A percentile compares a stretch with the other conserved stretches of the same genome.
Evolutionary conservation across 1,140 invertebrate genomes (phyloP).

Genomic region (Microplitis mediator): DNA sequence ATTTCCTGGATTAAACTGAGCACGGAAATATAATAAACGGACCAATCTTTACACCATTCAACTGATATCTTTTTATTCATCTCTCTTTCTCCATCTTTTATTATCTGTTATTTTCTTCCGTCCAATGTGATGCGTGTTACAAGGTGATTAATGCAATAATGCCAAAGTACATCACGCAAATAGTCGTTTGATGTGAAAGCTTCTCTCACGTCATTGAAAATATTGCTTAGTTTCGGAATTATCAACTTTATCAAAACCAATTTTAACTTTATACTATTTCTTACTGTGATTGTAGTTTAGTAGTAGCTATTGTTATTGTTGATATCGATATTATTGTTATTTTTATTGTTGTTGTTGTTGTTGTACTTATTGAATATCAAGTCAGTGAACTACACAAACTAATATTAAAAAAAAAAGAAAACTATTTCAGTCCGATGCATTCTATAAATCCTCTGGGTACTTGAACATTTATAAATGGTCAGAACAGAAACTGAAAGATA

Average conservation of each 20-base stretch:
- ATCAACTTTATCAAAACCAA: slow-evolving; percentile 9
- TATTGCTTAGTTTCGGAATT: not conserved
- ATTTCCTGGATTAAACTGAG: slow-evolving; percentile 29
- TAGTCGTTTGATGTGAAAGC: slow-evolving; percentile 10
- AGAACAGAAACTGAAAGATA: not conserved
- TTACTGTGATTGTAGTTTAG: not conserved
- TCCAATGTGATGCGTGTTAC: slow-evolving; percentile 11
- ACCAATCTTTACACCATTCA: slow-evolving; percentile 10
- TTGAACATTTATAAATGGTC: slow-evolving; percentile 30
- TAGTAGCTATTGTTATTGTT: not conserved
- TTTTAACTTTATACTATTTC: not conserved
- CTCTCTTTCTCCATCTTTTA: not conserved
- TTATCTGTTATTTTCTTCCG: not conserved
- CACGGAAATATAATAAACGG: slow-evolving; percentile 8
- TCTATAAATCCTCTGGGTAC: slow-evolving; percentile 26
- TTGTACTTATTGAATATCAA: slow-evolving; percentile 4
- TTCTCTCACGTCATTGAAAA: slow-evolving; percentile 13
- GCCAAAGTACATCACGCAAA: slow-evolving; percentile 13
- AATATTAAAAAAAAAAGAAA: not conserved
- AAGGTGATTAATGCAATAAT: slow-evolving; percentile 21
- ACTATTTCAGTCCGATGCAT: slow-evolving; percentile 3
- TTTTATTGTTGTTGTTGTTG: not conserved
- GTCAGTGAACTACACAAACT: not conserved
- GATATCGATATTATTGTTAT: not conserved
- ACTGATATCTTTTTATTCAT: not conserved